These are phyloP conservation scores for Chionoecetes opilio DNA, from an alignment of 1,140 invertebrate genomes.

Conservation along the genomic window DNA sequence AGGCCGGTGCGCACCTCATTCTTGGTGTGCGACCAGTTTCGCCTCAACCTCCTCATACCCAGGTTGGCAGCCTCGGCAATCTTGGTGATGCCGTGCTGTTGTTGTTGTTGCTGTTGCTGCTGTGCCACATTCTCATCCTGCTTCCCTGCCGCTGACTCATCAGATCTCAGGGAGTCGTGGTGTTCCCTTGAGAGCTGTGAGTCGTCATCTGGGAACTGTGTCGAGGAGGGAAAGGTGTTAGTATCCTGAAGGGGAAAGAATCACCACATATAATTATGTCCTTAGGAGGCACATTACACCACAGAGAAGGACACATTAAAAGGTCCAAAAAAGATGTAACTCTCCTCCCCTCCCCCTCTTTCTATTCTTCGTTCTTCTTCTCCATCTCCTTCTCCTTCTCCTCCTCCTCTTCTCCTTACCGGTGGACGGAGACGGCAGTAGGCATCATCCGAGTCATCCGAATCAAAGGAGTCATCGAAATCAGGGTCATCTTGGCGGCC, in stretches of 20 bases:
- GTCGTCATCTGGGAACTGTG: constrained; percentile 63
- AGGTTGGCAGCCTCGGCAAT: constrained; percentile 79
- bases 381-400: background rate
- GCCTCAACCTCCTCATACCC: constrained; percentile 77
- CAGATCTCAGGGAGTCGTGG: constrained; percentile 73
- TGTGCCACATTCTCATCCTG: constrained; percentile 2
- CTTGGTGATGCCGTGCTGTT: constrained; percentile 80
- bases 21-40: constrained; percentile 82
- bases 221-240: background rate
- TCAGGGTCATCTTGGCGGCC: constrained; percentile 71
- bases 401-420: constrained; percentile 62
- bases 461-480: constrained; percentile 81
- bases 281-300: too few species aligned
- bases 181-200: constrained; percentile 69
- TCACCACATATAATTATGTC: background rate
- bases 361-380: background rate
- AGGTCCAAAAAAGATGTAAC: too few species aligned
- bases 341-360: background rate
- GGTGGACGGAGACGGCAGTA: constrained; percentile 78
- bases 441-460: constrained; percentile 80
- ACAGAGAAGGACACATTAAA: background rate
- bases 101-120: constrained; percentile 61
- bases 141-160: constrained; percentile 60
- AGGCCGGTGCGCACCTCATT: constrained; percentile 82
- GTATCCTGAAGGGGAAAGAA: background rate